Conservation (phyloP, 1,140 invertebrate species). For the Pissodes strobi region DNA sequence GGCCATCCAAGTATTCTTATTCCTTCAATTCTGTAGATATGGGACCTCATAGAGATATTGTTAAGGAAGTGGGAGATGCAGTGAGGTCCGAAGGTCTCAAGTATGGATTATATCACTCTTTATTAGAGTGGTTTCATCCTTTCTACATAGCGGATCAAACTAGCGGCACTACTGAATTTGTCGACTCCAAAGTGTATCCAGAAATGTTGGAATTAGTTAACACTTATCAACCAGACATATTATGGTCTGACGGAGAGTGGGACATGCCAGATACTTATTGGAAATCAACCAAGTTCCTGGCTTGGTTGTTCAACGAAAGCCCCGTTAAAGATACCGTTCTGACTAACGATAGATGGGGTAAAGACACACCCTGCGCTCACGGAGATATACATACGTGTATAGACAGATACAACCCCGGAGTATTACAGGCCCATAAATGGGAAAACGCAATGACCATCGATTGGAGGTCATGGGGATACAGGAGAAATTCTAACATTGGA, state of each 20-base stretch:
- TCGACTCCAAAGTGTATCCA: slow-evolving; percentile 70
- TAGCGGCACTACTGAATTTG: slow-evolving; percentile 70
- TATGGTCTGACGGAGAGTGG: slow-evolving; percentile 95
- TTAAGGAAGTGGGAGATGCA: slow-evolving; percentile 67
- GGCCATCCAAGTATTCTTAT: slow-evolving; percentile 23
- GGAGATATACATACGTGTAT: slow-evolving; percentile 84
- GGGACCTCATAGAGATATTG: slow-evolving; percentile 17
- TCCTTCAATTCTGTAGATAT: slow-evolving; percentile 21
- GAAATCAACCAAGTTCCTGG: slow-evolving; percentile 77
- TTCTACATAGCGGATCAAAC: slow-evolving; percentile 76
- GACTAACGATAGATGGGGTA: slow-evolving; percentile 87
- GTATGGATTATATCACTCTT: slow-evolving; percentile 87
- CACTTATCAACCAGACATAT: slow-evolving; percentile 81
- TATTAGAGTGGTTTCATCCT: slow-evolving; percentile 92
- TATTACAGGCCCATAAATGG: slow-evolving; percentile 82
- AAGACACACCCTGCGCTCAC: slow-evolving; percentile 76
- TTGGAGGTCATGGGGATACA: slow-evolving; percentile 83
- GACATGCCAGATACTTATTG: slow-evolving; percentile 81
- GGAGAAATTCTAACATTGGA: slow-evolving; percentile 70
- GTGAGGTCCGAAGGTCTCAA: slow-evolving; percentile 69
- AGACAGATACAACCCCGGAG: slow-evolving; percentile 86
- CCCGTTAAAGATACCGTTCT: slow-evolving; percentile 88
- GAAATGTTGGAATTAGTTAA: slow-evolving; percentile 76
- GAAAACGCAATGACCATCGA: slow-evolving; percentile 93
- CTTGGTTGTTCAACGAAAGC: slow-evolving; percentile 96